Base-by-base conservation (phyloP, 2,797 vertebrate genomes). In the Macrochelys suwanniensis region DNA sequence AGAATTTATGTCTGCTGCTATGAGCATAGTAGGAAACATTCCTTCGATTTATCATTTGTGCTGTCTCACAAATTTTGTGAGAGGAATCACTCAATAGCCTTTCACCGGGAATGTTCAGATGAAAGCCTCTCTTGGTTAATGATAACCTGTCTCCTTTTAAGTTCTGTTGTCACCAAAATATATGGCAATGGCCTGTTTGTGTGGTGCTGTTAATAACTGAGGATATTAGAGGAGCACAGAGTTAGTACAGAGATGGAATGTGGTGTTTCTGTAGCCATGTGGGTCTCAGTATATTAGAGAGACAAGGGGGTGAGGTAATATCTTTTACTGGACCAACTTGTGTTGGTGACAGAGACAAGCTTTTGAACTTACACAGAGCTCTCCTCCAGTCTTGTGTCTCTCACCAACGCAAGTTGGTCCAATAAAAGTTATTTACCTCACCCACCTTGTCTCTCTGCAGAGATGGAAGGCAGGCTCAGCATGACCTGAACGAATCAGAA, bases 21-120 rank as follows among this genome's bases (percentile, higher is more conserved):
- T 91, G 89, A 95, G 21, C 84, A 84, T 80, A 83, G 89, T 82
- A 87, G 96, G 95, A 97, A 96, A 85, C 0, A 0, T 87, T 93
- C 71, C 0, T 1, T 91, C 2, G 0, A 95, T 96, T 93, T 92
- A 93, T 97, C 95, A 94, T 82, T 95, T 74, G 89, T 0, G 3
- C 90, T 89, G 77, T 89, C 87, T 88, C 90, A 96, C 80, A 45
- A 85, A 96, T 97, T 92, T 85, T 93, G 77, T 88, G 61, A 80
- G 85, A 89, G 47, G 87, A 68, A 80, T 57, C 50, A 11, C 91
- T 97, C 49, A 0, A 95, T 96, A 96, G 54, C 85, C 11, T 88
- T 96, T 93, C 47, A 80, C 76, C 37, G 78, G 80, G 45, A 96
- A 5, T 0, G 92, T 94, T 94, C 50, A 82, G 90, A n/a, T 5